These are phyloP conservation scores for Macrostomum lignano DNA, from an alignment of 1,140 invertebrate species.

Conservation along the genomic window DNA sequence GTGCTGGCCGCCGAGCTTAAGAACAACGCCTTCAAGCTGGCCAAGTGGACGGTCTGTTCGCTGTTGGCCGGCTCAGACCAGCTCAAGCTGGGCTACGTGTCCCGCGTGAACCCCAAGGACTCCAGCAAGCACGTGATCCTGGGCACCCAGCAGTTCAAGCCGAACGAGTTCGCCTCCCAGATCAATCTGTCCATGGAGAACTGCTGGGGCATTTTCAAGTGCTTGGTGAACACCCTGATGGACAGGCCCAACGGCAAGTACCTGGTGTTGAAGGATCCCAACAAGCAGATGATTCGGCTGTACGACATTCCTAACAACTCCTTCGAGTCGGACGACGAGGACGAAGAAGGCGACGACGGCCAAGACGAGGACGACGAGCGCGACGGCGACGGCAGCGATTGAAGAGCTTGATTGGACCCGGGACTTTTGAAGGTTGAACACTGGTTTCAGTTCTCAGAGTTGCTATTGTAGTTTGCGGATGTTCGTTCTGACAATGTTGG, in stretches of 20 bases:
- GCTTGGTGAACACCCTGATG: slow-evolving; percentile 88
- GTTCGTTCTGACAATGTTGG: too few species aligned
- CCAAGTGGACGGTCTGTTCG: slow-evolving; percentile 82
- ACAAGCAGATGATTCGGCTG: slow-evolving; percentile 42
- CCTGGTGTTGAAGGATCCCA: slow-evolving; percentile 94
- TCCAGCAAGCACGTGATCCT: slow-evolving; percentile 83
- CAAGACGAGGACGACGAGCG: too few species aligned
- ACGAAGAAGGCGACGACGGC: too few species aligned
- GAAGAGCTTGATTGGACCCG: too few species aligned
- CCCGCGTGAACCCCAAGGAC: slow-evolving; percentile 61
- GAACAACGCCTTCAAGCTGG: slow-evolving; percentile 86
- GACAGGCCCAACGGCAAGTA: slow-evolving; percentile 85
- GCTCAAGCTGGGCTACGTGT: slow-evolving; percentile 66
- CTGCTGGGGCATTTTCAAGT: slow-evolving; percentile 88
- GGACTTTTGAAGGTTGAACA: too few species aligned
- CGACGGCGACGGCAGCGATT: too few species aligned
- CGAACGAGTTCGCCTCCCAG: slow-evolving; percentile 85
- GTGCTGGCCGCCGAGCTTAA: slow-evolving; percentile 87
- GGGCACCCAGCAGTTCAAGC: slow-evolving; percentile 91
- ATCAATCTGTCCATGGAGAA: slow-evolving; percentile 99
- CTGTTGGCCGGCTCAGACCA: slow-evolving; percentile 79
- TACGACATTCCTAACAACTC: not conserved
- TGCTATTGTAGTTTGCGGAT: too few species aligned
- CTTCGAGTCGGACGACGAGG: slow-evolving; percentile 1
- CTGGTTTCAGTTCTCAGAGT: too few species aligned